These are phyloP conservation scores for Orthosia cruda DNA, from an alignment of 2,888 invertebrate genomes.

Conservation along the genomic window DNA sequence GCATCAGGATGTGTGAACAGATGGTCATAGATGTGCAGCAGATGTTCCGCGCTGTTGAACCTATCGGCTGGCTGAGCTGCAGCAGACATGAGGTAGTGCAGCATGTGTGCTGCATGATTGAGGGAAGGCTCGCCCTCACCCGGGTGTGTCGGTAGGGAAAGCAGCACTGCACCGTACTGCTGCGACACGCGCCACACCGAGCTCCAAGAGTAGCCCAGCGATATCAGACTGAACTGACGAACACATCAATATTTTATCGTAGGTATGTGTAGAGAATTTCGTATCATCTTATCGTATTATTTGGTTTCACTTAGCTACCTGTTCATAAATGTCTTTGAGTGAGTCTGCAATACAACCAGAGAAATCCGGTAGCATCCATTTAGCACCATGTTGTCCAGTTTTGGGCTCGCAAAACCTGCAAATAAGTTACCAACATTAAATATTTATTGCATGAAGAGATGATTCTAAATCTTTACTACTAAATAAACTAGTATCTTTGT, in stretches of 20 bases:
- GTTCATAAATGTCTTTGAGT: slow-evolving; percentile 92
- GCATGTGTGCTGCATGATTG: slow-evolving; percentile 91
- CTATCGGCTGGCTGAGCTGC: slow-evolving; percentile 82
- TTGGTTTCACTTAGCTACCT: slow-evolving; percentile 83
- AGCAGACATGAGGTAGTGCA: slow-evolving; percentile 88
- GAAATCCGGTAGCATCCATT: slow-evolving; percentile 93
- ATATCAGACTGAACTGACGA: slow-evolving; percentile 83
- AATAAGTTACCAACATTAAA: slow-evolving; percentile 22
- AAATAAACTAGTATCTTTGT: background rate
- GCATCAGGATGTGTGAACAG: slow-evolving; percentile 91
- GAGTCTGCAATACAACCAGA: slow-evolving; percentile 94
- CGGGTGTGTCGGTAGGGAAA: slow-evolving; percentile 90
- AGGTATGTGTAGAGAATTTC: background rate
- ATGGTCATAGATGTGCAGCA: slow-evolving; percentile 91
- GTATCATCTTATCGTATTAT: background rate
- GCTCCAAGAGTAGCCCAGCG: slow-evolving; percentile 93
- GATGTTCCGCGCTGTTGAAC: slow-evolving; percentile 92
- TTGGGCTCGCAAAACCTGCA: slow-evolving; percentile 89
- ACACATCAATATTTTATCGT: background rate
- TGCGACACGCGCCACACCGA: slow-evolving; percentile 91
- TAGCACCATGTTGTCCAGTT: slow-evolving; percentile 91
- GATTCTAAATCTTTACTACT: no score
- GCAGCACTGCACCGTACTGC: slow-evolving; percentile 91
- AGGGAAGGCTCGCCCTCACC: slow-evolving; percentile 93
- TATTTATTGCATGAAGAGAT: background rate